phyloP scores from a whole-genome alignment of 2,113 vertebrate genomes.

The Sphyrna mokarran region DNA sequence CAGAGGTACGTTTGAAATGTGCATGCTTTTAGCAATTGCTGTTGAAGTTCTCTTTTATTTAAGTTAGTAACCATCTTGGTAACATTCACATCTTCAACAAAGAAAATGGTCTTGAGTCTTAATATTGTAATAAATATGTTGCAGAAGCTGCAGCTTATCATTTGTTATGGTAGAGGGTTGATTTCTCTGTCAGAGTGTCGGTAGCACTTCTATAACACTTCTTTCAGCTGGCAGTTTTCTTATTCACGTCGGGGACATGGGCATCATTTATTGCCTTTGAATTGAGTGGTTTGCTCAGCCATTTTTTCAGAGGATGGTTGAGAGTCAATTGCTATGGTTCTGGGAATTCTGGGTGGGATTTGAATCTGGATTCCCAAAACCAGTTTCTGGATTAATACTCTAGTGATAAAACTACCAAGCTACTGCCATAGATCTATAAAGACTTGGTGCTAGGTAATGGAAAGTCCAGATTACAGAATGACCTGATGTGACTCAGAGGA shows the following conservation, averaged over 20 bases:
- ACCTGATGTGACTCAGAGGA: background rate
- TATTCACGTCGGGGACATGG: too few relatives aligned
- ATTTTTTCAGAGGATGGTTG: too few relatives aligned
- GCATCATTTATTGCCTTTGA: too few relatives aligned
- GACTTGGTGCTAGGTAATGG: background rate
- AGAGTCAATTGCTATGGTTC: too few relatives aligned
- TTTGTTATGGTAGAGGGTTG: background rate
- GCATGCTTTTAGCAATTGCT: background rate
- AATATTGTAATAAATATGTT: background rate
- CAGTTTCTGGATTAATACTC: too few relatives aligned
- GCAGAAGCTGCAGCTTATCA: background rate
- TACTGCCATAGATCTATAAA: too few relatives aligned
- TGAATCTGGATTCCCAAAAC: too few relatives aligned
- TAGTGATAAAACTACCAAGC: too few relatives aligned
- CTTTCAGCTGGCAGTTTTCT: background rate
- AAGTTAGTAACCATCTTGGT: background rate
- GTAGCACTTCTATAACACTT: too few relatives aligned
- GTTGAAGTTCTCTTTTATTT: background rate
- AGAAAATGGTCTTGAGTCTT: background rate
- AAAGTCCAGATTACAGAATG: background rate
- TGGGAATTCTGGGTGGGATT: too few relatives aligned
- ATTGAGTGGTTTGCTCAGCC: too few relatives aligned
- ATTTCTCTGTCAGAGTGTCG: background rate
- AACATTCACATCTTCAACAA: background rate
- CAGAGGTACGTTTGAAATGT: slow-evolving; percentile 68